phyloP scores from a whole-genome alignment of 2,113 vertebrate genomes.

The Festucalex cinctus region DNA sequence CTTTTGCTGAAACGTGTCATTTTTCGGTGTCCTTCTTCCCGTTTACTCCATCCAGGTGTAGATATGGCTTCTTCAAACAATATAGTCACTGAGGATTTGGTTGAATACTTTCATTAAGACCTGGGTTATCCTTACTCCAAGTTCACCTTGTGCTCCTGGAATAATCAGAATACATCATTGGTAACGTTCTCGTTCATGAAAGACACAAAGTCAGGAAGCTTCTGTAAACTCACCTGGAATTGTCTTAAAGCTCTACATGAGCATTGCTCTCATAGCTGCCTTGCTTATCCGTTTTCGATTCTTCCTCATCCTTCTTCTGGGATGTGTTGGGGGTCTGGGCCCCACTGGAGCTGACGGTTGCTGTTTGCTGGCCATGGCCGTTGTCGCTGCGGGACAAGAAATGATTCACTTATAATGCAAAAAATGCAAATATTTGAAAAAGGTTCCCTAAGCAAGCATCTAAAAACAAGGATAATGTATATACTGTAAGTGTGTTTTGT shows the following conservation, averaged over 20 bases:
- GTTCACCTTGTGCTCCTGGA: constrained; percentile 3
- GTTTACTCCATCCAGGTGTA: constrained; percentile 22
- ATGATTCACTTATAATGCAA: too few relatives aligned
- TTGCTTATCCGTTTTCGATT: constrained; percentile 75
- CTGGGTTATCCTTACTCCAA: not conserved
- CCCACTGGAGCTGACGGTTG: constrained; percentile 16
- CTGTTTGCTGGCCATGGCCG: constrained; percentile 38
- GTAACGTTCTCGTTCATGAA: not conserved
- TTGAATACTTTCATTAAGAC: not conserved
- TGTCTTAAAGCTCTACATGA: constrained; percentile 61
- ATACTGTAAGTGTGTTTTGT: too few relatives aligned
- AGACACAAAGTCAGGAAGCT: not conserved
- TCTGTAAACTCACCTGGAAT: constrained; percentile 44
- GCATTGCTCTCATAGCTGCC: constrained; percentile 76
- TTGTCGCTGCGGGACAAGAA: constrained; percentile 40
- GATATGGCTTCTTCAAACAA: constrained; percentile 56
- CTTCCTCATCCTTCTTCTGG: constrained; percentile 64
- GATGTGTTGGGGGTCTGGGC: constrained; percentile 40
- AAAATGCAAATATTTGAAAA: too few relatives aligned
- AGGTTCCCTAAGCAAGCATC: too few relatives aligned
- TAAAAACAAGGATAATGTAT: too few relatives aligned
- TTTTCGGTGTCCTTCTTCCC: constrained; percentile 23
- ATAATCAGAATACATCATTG: not conserved
- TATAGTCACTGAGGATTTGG: not conserved
- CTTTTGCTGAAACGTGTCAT: constrained; percentile 12